These are phyloP conservation scores for Micrastur ruficollis DNA, from an alignment of 2,797 vertebrate genomes.

Conservation along the genomic window DNA sequence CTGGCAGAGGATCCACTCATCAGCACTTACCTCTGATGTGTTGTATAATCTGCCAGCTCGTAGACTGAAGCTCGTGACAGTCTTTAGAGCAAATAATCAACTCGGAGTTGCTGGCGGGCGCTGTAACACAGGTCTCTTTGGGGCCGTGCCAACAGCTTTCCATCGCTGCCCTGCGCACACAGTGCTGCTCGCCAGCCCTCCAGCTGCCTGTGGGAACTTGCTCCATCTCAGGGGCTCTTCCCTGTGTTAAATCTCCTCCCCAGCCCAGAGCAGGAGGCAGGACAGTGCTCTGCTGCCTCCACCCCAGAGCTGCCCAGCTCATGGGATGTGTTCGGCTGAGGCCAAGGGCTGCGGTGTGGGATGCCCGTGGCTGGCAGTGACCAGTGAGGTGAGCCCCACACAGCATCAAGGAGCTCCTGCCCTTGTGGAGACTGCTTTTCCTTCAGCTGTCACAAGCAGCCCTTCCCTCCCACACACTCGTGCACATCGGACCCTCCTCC, in stretches of 20 bases:
- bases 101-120: fast-evolving
- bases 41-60: fast-evolving
- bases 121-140: fast-evolving
- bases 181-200: neutral
- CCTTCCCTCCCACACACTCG: neutral
- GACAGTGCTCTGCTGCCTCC: neutral
- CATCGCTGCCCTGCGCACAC: fast-evolving
- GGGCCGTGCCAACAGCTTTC: fast-evolving
- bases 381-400: neutral
- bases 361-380: neutral
- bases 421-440: neutral
- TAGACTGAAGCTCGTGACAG: neutral
- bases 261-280: neutral
- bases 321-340: fast-evolving
- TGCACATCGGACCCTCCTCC: fast-evolving
- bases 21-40: neutral
- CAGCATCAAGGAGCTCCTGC: neutral
- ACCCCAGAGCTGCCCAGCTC: neutral
- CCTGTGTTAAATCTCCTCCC: neutral
- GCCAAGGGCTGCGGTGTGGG: neutral
- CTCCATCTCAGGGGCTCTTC: neutral
- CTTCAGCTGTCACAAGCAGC: no score
- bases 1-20: neutral
- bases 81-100: neutral
- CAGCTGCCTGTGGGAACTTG: fast-evolving